Conservation (phyloP, 2,888 invertebrate species). For the Heliconius sara region DNA sequence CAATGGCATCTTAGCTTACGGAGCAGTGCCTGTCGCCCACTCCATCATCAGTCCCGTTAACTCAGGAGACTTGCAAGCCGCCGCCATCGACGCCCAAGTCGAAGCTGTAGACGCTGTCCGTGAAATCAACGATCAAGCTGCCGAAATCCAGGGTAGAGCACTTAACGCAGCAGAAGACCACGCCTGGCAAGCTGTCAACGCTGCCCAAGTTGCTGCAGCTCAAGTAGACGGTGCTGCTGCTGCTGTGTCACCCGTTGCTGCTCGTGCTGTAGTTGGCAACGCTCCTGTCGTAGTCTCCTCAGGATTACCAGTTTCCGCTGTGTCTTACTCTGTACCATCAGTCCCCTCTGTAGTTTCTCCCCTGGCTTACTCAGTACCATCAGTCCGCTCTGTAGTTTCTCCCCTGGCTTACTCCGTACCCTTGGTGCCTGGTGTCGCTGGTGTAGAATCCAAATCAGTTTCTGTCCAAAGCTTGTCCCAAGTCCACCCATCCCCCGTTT, state of each 20-base stretch:
- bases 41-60: slow-evolving; percentile 72
- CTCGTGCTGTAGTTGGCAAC: background rate
- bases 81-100: slow-evolving; percentile 77
- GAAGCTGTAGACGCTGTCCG: slow-evolving; percentile 73
- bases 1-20: slow-evolving; percentile 50
- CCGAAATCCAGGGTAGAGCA: slow-evolving; percentile 75
- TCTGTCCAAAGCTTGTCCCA: slow-evolving; percentile 10
- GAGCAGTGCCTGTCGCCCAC: slow-evolving; percentile 52
- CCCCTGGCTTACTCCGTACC: slow-evolving; percentile 14
- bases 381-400: background rate
- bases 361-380: background rate
- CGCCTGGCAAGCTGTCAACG: slow-evolving; percentile 77
- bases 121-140: slow-evolving; percentile 75
- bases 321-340: background rate
- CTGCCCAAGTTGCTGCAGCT: slow-evolving; percentile 75
- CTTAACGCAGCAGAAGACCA: slow-evolving; percentile 79
- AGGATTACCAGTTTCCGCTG: slow-evolving; percentile 5
- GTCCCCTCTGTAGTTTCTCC: no score
- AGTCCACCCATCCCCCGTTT: slow-evolving; percentile 5
- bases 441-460: background rate
- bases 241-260: slow-evolving; percentile 49
- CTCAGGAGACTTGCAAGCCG: slow-evolving; percentile 62
- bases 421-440: background rate
- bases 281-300: slow-evolving; percentile 1
- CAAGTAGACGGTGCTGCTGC: slow-evolving; percentile 71